A percentile compares a stretch with the other conserved stretches of the same genome.
Conservation (phyloP, 2,113 vertebrate genomes). For the Emydura subglobosa region DNA sequence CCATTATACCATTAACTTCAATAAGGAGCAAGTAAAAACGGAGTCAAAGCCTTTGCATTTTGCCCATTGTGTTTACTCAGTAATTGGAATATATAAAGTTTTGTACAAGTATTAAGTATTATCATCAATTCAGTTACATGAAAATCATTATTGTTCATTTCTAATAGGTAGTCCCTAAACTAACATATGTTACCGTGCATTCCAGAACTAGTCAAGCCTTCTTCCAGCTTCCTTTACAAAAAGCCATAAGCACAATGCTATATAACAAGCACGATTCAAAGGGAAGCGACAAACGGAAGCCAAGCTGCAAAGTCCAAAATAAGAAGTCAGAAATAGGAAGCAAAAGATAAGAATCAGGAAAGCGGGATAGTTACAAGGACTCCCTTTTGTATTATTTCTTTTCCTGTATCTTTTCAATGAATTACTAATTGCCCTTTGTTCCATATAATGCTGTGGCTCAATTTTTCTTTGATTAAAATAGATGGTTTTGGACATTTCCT, state of each 20-base stretch:
- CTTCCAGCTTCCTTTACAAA: conserved; percentile 64
- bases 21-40: not conserved
- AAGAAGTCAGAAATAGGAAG: conserved; percentile 72
- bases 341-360: conserved; percentile 69
- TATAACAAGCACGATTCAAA: conserved; percentile 49
- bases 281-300: conserved; percentile 70
- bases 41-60: not conserved
- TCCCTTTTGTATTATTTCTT: conserved; percentile 67
- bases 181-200: conserved; percentile 58
- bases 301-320: conserved; percentile 69
- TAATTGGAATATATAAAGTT: not conserved
- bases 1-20: not conserved
- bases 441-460: conserved; percentile 16
- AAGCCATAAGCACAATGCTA: conserved; percentile 49
- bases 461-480: conserved; percentile 62
- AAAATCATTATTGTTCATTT: conserved; percentile 34
- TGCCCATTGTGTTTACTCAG: not conserved
- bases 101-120: not conserved
- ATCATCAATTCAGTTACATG: conserved; percentile 28
- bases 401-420: conserved; percentile 73
- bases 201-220: conserved; percentile 60
- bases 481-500: conserved; percentile 53
- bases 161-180: conserved; percentile 41
- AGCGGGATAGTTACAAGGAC: conserved; percentile 55
- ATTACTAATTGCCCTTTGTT: conserved; percentile 73